Evolutionary conservation across 53 echinoderm and acorn worm species (phyloP).

Genomic region (Paelopatides confundens): DNA sequence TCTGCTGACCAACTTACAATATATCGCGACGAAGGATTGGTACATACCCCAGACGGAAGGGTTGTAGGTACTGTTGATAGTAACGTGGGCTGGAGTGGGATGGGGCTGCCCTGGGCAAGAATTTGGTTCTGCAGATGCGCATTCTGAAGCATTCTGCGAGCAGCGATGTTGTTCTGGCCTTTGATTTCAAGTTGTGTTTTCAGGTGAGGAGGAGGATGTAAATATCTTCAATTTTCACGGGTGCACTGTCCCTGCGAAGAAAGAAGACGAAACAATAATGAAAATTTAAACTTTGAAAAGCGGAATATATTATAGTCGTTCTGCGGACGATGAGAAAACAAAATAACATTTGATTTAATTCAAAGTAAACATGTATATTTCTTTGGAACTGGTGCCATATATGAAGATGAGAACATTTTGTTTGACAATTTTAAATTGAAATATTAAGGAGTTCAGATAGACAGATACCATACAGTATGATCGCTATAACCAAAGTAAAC

Average conservation of each 20-base stretch:
- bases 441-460: too few relatives aligned
- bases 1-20: not conserved
- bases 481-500: too few relatives aligned
- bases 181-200: conserved; percentile 99
- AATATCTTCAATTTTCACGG: conserved; percentile 97
- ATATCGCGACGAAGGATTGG: not conserved
- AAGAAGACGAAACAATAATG: too few relatives aligned
- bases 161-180: conserved; percentile 96
- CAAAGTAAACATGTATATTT: too few relatives aligned
- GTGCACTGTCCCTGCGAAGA: conserved; percentile 93
- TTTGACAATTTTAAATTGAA: too few relatives aligned
- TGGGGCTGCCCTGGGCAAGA: not conserved
- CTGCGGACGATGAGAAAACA: too few relatives aligned
- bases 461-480: too few relatives aligned
- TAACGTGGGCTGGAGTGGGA: conserved; percentile 50
- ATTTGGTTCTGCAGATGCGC: conserved; percentile 75
- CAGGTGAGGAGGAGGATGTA: conserved; percentile 99
- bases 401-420: too few relatives aligned
- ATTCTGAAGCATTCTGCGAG: conserved; percentile 99
- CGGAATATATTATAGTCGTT: too few relatives aligned
- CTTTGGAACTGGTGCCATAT: too few relatives aligned
- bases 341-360: too few relatives aligned
- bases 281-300: too few relatives aligned
- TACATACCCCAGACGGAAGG: conserved; percentile 51
- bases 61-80: conserved; percentile 39